phyloP scores from a whole-genome alignment of 2,888 invertebrate genomes.

The Carterocephalus palaemon region DNA sequence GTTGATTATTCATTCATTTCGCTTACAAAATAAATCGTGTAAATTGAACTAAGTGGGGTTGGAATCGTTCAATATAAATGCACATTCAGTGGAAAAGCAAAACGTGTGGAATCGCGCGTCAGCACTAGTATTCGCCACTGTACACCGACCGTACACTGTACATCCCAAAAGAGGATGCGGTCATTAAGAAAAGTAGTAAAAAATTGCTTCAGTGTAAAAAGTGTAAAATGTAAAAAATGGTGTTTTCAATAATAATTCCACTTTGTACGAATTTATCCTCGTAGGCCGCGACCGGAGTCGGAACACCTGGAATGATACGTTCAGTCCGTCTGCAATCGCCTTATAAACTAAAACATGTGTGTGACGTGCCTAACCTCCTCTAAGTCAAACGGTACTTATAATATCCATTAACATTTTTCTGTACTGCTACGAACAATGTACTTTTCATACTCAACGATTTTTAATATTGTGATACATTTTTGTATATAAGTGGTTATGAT shows the following conservation, averaged over 20 bases:
- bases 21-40: conserved; percentile 11
- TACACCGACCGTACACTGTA: no score
- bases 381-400: conserved; percentile 25
- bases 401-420: conserved; percentile 29
- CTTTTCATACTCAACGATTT: conserved; percentile 29
- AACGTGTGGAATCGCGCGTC: conserved; percentile 33
- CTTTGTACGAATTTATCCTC: conserved; percentile 29
- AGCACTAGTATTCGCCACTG: conserved; percentile 39
- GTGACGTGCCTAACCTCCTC: conserved; percentile 16
- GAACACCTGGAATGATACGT: conserved; percentile 38
- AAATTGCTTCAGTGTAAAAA: conserved; percentile 26
- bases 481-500: conserved; percentile 26
- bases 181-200: conserved; percentile 26
- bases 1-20: not conserved
- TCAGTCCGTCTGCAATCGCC: conserved; percentile 38
- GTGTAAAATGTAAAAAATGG: conserved; percentile 32
- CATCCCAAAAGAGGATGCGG: conserved; percentile 29
- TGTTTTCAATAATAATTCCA: conserved; percentile 27
- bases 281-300: conserved; percentile 31
- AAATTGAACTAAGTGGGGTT: conserved; percentile 17
- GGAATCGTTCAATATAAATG: conserved; percentile 39
- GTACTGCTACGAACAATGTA: conserved; percentile 41
- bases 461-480: conserved; percentile 37
- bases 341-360: conserved; percentile 37
- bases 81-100: conserved; percentile 42